These are phyloP conservation scores for Atherinomorus stipes DNA, from an alignment of 2,113 vertebrate genomes.

Conservation along the genomic window DNA sequence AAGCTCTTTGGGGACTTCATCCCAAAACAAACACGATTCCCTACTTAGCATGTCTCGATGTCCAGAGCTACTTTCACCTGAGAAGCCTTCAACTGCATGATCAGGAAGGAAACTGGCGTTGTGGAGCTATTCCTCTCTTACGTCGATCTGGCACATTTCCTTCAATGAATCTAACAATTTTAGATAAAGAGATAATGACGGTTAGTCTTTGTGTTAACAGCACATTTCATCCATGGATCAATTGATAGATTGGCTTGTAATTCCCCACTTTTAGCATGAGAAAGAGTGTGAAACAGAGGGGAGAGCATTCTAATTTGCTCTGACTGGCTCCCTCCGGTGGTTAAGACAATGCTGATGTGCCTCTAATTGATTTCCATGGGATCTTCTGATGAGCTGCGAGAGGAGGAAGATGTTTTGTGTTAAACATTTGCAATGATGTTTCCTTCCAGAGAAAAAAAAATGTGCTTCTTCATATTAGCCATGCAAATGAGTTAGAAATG, in stretches of 20 bases:
- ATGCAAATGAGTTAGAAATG: constrained; percentile 17
- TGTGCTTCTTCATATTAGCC: constrained; percentile 41
- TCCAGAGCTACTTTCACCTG: constrained; percentile 17
- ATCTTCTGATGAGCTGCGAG: constrained; percentile 35
- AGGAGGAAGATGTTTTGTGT: background rate
- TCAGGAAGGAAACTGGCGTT: constrained; percentile 4
- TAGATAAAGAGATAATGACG: constrained; percentile 59
- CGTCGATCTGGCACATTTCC: constrained; percentile 9
- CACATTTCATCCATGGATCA: constrained; percentile 55
- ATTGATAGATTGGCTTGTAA: constrained; percentile 62
- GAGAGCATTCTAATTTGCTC: constrained; percentile 63
- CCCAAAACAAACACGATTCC: constrained; percentile 49
- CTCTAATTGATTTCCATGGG: constrained; percentile 70
- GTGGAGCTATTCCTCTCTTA: background rate
- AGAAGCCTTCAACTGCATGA: constrained; percentile 3
- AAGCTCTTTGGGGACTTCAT: constrained; percentile 46
- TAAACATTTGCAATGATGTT: background rate
- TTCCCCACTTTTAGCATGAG: constrained; percentile 52
- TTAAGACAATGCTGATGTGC: constrained; percentile 57
- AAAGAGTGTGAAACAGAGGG: constrained; percentile 52
- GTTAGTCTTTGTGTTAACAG: constrained; percentile 49
- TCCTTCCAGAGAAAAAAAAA: constrained; percentile 1
- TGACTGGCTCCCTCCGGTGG: constrained; percentile 52
- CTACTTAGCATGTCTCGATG: constrained; percentile 22
- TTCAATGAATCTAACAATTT: constrained; percentile 41